A percentile compares a stretch with the other conserved stretches of the same genome.
Evolutionary conservation across 1,140 invertebrate genomes (phyloP).

Genomic region (Drosophila grimshawi): DNA sequence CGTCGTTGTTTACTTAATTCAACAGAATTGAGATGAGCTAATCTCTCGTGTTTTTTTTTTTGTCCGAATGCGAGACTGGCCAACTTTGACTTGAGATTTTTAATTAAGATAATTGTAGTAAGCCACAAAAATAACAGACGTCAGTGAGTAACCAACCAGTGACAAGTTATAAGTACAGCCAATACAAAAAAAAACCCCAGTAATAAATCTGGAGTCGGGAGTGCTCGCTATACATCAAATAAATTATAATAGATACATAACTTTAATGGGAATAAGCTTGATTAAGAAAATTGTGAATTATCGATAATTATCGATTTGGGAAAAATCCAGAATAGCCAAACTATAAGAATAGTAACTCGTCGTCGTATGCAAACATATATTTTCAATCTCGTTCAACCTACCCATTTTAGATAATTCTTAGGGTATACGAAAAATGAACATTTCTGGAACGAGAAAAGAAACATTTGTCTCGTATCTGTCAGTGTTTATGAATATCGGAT

Average conservation of each 20-base stretch:
- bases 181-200: constrained; percentile 15
- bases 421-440: constrained; percentile 13
- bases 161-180: constrained; percentile 36
- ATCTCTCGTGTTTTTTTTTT: constrained; percentile 44
- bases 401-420: background rate
- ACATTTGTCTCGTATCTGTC: constrained; percentile 64
- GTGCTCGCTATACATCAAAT: background rate
- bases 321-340: too few relatives aligned
- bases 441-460: constrained; percentile 52
- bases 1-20: constrained; percentile 64
- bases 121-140: constrained; percentile 16
- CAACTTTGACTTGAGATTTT: constrained; percentile 78
- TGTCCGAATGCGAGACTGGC: constrained; percentile 28
- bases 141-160: background rate
- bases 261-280: background rate
- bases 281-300: too few relatives aligned
- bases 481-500: constrained; percentile 51
- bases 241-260: background rate
- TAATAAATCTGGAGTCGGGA: background rate
- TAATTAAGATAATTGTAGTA: constrained; percentile 80
- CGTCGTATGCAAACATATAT: too few relatives aligned
- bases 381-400: background rate
- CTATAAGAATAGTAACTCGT: too few relatives aligned
- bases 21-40: constrained; percentile 75
- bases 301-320: too few relatives aligned